Conservation (phyloP, 2,113 vertebrate species). For the Leiothrix lutea region DNA sequence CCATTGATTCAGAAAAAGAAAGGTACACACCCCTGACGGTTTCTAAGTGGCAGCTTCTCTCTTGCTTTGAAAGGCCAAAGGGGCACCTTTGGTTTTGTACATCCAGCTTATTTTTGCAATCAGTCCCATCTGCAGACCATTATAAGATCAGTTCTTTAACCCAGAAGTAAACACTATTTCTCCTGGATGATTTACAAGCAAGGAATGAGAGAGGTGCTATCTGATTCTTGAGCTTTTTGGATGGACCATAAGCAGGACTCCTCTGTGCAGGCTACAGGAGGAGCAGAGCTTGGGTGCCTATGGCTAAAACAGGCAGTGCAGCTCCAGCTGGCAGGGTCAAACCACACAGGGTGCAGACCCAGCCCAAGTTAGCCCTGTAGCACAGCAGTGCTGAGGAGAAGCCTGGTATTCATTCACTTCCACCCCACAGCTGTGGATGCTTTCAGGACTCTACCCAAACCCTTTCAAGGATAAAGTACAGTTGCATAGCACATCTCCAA, state of each 20-base stretch:
- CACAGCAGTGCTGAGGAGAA: neutral
- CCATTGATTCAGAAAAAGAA: neutral
- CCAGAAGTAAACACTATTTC: neutral
- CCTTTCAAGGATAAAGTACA: neutral
- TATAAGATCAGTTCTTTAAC: neutral
- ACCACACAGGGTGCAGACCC: neutral
- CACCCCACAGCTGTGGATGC: too few species aligned
- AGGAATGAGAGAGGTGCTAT: neutral
- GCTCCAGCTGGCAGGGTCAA: neutral
- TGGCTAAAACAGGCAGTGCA: neutral
- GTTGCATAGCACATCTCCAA: neutral
- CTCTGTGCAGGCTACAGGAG: neutral
- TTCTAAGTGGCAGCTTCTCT: neutral
- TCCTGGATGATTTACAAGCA: neutral
- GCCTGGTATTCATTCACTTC: fast-evolving
- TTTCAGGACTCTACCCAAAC: neutral
- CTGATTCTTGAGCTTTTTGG: neutral
- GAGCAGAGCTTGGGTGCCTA: neutral
- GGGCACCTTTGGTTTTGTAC: neutral
- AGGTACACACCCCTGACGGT: neutral
- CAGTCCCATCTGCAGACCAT: neutral
- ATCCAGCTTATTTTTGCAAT: neutral
- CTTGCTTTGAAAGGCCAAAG: neutral
- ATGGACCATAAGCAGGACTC: neutral
- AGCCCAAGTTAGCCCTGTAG: neutral